phyloP scores from a whole-genome alignment of 2,113 vertebrate genomes.

The Pungitius pungitius region DNA sequence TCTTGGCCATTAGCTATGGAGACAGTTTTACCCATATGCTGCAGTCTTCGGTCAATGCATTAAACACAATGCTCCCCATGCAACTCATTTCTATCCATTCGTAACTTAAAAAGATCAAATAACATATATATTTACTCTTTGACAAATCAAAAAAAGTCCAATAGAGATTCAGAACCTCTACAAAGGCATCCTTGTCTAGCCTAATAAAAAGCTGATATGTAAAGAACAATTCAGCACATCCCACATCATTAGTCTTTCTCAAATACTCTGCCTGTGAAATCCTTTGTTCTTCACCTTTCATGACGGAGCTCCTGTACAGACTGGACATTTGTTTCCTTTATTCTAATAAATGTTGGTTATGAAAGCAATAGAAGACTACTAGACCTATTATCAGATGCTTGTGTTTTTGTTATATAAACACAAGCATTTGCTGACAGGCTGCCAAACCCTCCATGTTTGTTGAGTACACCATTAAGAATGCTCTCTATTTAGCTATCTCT shows the following conservation, averaged over 20 bases:
- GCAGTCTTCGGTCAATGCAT: neutral
- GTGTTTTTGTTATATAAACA: neutral
- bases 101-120: neutral
- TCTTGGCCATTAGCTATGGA: neutral
- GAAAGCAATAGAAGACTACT: neutral
- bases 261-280: neutral
- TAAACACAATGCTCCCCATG: neutral
- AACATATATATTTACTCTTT: constrained; percentile 1
- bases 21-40: neutral
- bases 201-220: neutral
- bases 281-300: neutral
- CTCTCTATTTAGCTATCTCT: neutral
- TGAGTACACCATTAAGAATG: neutral
- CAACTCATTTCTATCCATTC: neutral
- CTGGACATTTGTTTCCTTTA: neutral
- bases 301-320: neutral
- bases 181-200: neutral
- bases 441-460: constrained; percentile 3
- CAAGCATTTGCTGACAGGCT: neutral
- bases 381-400: neutral
- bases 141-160: neutral
- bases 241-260: neutral
- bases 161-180: neutral
- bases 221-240: neutral
- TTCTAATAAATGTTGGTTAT: neutral